Base-by-base conservation (phyloP, 2,888 invertebrate genomes). In the Folsomia candida region DNA sequence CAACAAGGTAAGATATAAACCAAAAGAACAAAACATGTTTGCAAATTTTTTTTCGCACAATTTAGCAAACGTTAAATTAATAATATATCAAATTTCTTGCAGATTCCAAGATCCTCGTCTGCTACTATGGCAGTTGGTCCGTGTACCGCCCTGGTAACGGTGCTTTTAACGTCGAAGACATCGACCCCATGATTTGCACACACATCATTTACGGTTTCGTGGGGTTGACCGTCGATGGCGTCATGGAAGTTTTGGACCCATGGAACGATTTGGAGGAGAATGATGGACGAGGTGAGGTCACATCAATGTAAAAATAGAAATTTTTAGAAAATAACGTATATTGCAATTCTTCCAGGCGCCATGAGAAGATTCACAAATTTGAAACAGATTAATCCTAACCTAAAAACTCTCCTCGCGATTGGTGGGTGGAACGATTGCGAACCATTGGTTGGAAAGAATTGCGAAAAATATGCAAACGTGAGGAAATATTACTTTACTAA, bases 141-240 rank as follows among this genome's bases (percentile, higher is more conserved):
- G 81, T 81, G n/a, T 91, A 91, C 80, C 86, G 92, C 47, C 82
- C 81, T 0, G 87, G 87, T 0, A 81, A 84, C 62, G 92, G 91
- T 0, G 86, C 88, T 81, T 91, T 89, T 79, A 85, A 87, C 9
- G 87, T 91, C 9, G 81, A 81, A 68, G 67, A 80, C 62, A 81
- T 81, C 25, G 81, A 81, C 63, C 82, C 81, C 1, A 74, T 72
- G 69, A 67, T 80, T 1, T 81, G 81, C 69, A 81, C 81, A 6
- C 81, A 81, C 73, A 51, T 80, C 0, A 73, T 81, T 22, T 81
- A 81, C 60, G 79, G 80, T 14, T 81, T 81, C 66, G 78, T 80
- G 25, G 81, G 81, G 11, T 64, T 81, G 6, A 51, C 24, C 11
- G 24, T 11, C 1, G 64, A 64, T 37, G 67, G 67, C 9, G 14